Percentiles rank a stretch among this genome's conserved stretches.
phyloP scores from a whole-genome alignment of 1,140 invertebrate genomes.

The Tetramorium parvispinum region DNA sequence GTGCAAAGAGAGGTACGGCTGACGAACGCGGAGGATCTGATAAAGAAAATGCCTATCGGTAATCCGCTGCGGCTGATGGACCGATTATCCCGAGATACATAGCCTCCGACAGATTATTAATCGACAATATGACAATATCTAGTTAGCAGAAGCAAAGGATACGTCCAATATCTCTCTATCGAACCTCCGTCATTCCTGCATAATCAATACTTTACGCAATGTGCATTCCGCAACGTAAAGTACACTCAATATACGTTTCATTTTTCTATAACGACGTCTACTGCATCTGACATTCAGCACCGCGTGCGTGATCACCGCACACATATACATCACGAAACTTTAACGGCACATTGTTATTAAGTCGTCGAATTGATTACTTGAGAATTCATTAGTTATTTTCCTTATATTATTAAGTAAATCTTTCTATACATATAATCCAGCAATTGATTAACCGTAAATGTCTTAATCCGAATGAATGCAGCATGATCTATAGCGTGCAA shows the following conservation, averaged over 20 bases:
- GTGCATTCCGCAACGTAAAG: slow-evolving; percentile 22
- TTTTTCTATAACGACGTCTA: slow-evolving; percentile 18
- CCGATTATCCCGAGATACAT: slow-evolving; percentile 34
- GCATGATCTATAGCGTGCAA: background rate
- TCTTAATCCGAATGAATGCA: slow-evolving; percentile 5
- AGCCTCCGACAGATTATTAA: slow-evolving; percentile 44
- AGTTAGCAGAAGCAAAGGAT: slow-evolving; percentile 39
- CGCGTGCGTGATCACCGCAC: background rate
- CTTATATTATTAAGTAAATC: slow-evolving; percentile 1
- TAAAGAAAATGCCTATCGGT: slow-evolving; percentile 35
- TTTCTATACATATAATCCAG: background rate
- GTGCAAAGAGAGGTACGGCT: background rate
- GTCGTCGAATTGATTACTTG: slow-evolving; percentile 18
- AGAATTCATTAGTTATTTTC: slow-evolving; percentile 7
- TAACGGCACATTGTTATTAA: slow-evolving; percentile 23
- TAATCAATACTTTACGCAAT: slow-evolving; percentile 47
- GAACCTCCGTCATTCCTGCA: slow-evolving; percentile 21
- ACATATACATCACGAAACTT: background rate
- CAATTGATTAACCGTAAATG: slow-evolving; percentile 12
- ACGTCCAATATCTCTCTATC: slow-evolving; percentile 1
- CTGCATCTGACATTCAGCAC: slow-evolving; percentile 31
- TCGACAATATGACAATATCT: slow-evolving; percentile 59
- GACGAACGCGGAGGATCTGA: slow-evolving; percentile 22
- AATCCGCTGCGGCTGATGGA: slow-evolving; percentile 34
- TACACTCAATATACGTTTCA: slow-evolving; percentile 39